Evolutionary conservation across 2,113 vertebrate species (phyloP).

Genomic region (Campylomormyrus numenius): DNA sequence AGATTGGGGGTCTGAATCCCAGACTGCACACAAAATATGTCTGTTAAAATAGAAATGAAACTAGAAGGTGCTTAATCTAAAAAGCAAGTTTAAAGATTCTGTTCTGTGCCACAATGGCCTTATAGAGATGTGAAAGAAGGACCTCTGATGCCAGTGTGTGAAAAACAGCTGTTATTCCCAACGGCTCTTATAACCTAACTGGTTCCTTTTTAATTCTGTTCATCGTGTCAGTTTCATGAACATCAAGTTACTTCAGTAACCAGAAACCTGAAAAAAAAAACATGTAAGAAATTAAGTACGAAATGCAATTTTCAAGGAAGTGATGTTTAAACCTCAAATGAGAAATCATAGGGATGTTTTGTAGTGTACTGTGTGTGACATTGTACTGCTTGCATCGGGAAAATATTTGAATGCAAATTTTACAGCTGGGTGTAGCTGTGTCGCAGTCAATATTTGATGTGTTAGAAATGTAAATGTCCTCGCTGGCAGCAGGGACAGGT

Average conservation of each 20-base stretch:
- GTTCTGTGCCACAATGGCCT: neutral
- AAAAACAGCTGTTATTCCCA: neutral
- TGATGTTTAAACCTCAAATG: neutral
- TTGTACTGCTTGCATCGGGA: neutral
- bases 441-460: neutral
- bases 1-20: neutral
- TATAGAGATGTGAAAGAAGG: neutral
- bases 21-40: neutral
- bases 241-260: neutral
- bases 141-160: neutral
- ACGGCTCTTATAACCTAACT: neutral
- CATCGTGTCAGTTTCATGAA: neutral
- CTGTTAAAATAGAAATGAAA: neutral
- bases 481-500: neutral
- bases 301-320: neutral
- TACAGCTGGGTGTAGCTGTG: neutral
- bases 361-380: neutral
- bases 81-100: neutral
- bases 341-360: neutral
- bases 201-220: neutral
- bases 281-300: neutral
- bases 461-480: neutral
- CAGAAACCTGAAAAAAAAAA: neutral
- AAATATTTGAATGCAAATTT: neutral
- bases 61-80: neutral